Evolutionary conservation across 1,140 invertebrate species (phyloP).

Genomic region (Plectrocnemia conspersa): DNA sequence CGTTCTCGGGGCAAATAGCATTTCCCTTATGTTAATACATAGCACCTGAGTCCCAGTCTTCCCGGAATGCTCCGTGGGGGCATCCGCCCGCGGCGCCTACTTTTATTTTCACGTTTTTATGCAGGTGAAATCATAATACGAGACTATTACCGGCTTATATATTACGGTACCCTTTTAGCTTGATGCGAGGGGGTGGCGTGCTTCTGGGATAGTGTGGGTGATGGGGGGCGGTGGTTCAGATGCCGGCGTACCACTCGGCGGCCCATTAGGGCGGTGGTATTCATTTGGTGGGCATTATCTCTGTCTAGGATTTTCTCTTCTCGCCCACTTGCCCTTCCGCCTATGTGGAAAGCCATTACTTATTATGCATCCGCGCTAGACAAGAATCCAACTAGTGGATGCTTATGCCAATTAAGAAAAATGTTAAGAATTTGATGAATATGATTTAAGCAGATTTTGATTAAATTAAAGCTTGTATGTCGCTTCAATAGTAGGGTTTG

Average conservation of each 20-base stretch:
- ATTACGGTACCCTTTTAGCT: conserved; percentile 31
- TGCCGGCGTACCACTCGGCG: background rate
- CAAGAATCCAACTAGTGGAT: no score
- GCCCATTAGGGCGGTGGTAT: conserved; percentile 15
- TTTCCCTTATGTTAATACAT: conserved; percentile 11
- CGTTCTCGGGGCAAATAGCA: background rate
- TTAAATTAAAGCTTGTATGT: background rate
- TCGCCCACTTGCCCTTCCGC: conserved; percentile 6
- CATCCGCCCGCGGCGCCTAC: background rate
- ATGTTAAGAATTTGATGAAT: conserved; percentile 4
- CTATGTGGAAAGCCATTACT: background rate
- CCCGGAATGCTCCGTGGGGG: background rate
- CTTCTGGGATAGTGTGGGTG: background rate
- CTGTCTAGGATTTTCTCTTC: conserved; percentile 20
- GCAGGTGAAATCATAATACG: conserved; percentile 31
- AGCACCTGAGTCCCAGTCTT: conserved; percentile 6
- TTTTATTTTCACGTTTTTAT: conserved; percentile 30
- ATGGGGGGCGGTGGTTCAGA: conserved; percentile 3
- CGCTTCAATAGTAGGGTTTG: background rate
- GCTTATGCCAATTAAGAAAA: background rate
- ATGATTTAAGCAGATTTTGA: background rate
- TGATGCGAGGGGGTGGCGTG: conserved; percentile 8
- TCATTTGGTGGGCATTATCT: conserved; percentile 31
- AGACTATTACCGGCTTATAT: conserved; percentile 30
- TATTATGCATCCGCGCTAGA: no score